Conservation (phyloP, 2,113 vertebrate species). For the Nanorana parkeri region DNA sequence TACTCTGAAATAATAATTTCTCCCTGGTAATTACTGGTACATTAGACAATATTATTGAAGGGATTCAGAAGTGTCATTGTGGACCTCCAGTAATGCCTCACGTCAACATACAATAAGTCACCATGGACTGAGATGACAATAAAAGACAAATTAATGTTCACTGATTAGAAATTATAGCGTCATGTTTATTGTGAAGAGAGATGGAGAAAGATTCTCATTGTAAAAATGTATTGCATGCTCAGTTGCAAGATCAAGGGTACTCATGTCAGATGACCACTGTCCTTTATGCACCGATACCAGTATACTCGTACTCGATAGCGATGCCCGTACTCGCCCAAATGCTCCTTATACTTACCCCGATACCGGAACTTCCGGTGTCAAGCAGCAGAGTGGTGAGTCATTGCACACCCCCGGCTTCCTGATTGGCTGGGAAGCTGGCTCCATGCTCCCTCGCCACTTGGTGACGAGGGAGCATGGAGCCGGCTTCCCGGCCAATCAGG, state of each 20-base stretch:
- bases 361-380: too few species aligned
- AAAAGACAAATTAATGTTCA: slow-evolving; percentile 25
- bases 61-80: background rate
- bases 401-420: too few species aligned
- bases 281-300: too few species aligned
- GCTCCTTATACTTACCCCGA: too few species aligned
- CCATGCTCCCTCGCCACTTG: too few species aligned
- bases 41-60: slow-evolving; percentile 21
- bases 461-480: too few species aligned
- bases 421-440: too few species aligned
- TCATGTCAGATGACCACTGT: too few species aligned
- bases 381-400: too few species aligned
- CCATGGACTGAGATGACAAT: slow-evolving; percentile 15
- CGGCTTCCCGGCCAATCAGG: too few species aligned
- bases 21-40: background rate
- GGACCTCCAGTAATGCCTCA: background rate
- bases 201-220: slow-evolving; percentile 1
- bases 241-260: slow-evolving; percentile 1
- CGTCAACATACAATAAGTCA: slow-evolving; percentile 11
- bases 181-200: slow-evolving; percentile 7
- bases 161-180: background rate
- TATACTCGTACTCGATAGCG: too few species aligned
- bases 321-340: too few species aligned
- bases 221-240: slow-evolving; percentile 20
- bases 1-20: background rate